Conservation (phyloP, 2,797 vertebrate genomes). For the Crocodylus rhombifer region DNA sequence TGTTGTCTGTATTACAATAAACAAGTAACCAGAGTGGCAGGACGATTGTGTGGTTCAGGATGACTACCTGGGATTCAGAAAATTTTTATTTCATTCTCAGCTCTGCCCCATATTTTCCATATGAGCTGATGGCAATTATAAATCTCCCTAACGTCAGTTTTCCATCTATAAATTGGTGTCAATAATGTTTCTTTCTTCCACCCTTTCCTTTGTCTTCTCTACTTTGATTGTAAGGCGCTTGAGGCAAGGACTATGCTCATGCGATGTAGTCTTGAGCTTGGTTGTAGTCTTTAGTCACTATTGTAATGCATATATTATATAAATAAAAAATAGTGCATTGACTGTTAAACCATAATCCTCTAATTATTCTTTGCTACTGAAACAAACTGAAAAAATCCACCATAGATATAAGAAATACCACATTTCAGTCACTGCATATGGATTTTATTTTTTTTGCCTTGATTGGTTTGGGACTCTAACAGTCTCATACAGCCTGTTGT, state of each 20-base stretch:
- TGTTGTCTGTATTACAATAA: neutral
- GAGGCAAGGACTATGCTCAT: neutral
- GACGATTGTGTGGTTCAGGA: slow-evolving; percentile 21
- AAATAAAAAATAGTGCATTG: slow-evolving; percentile 22
- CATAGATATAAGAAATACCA: neutral
- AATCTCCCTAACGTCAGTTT: neutral
- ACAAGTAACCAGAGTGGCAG: neutral
- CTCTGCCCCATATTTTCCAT: neutral
- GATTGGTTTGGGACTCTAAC: slow-evolving; percentile 44
- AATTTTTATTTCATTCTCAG: neutral
- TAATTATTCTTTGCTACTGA: slow-evolving; percentile 25
- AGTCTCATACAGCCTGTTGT: slow-evolving; percentile 37
- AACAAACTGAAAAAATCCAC: neutral
- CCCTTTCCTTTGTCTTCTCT: neutral
- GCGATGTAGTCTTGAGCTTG: rapidly evolving
- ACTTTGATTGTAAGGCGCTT: slow-evolving; percentile 1
- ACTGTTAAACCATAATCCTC: slow-evolving; percentile 28
- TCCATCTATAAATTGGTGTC: neutral
- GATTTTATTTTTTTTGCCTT: neutral
- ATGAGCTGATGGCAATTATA: neutral
- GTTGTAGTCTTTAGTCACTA: slow-evolving; percentile 16
- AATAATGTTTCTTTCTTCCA: slow-evolving; percentile 17
- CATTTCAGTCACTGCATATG: slow-evolving; percentile 25
- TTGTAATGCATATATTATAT: slow-evolving; percentile 13
- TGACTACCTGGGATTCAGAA: neutral